A percentile compares a stretch with the other conserved stretches of the same genome.
Conservation (phyloP, 2,797 vertebrate species). For the Apogon talboti region DNA sequence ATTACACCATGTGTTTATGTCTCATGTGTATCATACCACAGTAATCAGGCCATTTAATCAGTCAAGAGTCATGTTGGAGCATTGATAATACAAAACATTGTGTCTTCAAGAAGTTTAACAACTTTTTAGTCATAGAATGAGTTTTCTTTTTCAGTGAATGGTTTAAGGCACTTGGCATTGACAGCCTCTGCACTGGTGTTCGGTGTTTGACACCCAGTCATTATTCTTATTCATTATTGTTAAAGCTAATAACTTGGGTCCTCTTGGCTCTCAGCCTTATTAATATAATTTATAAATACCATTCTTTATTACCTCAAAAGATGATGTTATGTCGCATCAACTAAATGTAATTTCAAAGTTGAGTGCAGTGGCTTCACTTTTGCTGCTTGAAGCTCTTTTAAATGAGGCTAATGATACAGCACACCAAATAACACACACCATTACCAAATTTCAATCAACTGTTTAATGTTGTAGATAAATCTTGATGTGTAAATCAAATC, state of each 20-base stretch:
- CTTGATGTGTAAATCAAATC: conserved; percentile 92
- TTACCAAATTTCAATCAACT: conserved; percentile 92
- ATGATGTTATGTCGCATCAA: conserved; percentile 42
- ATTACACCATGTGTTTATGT: conserved; percentile 40
- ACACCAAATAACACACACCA: conserved; percentile 80
- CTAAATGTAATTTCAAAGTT: conserved; percentile 63
- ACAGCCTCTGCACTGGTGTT: too few species aligned
- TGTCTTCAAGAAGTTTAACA: too few species aligned
- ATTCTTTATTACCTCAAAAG: conserved; percentile 14
- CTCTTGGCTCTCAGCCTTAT: background rate
- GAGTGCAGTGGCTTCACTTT: conserved; percentile 52
- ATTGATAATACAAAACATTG: conserved; percentile 10
- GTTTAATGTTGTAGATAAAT: conserved; percentile 98
- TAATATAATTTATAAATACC: background rate
- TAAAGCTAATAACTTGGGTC: background rate
- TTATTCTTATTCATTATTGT: background rate
- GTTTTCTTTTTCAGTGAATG: too few species aligned
- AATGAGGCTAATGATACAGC: conserved; percentile 70
- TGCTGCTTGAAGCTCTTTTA: conserved; percentile 77
- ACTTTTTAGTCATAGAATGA: too few species aligned
- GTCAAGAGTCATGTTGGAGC: conserved; percentile 8
- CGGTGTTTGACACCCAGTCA: too few species aligned
- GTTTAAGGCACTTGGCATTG: too few species aligned
- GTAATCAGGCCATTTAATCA: conserved; percentile 58
- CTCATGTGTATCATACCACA: conserved; percentile 19